Evolutionary conservation across 2,797 vertebrate genomes (phyloP).

Genomic region (Yasuhikotakia modesta): DNA sequence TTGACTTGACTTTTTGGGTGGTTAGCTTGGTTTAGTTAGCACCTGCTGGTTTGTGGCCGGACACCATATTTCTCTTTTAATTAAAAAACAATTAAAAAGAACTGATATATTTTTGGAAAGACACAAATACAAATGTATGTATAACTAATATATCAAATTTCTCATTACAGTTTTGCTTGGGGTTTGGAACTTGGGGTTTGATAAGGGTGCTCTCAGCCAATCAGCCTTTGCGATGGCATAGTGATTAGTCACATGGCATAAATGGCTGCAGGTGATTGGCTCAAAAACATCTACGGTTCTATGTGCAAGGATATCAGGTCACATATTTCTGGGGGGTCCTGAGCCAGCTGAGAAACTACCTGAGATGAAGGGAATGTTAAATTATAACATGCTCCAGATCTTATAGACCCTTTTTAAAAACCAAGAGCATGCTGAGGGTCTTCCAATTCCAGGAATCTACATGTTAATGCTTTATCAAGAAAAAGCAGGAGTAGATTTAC

Average conservation of each 20-base stretch:
- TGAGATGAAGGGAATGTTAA: neutral
- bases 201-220: neutral
- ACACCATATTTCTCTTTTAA: neutral
- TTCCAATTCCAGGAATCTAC: neutral
- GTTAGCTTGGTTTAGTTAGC: neutral
- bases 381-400: neutral
- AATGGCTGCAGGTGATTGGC: neutral
- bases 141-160: too few species aligned
- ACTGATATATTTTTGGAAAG: too few species aligned
- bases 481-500: neutral
- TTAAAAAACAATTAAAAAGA: neutral
- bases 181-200: neutral
- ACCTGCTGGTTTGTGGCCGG: neutral
- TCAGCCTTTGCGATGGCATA: too few species aligned
- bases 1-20: neutral
- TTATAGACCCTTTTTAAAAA: neutral
- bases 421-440: neutral
- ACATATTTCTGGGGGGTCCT: neutral
- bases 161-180: neutral
- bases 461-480: neutral
- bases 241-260: neutral
- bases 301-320: neutral
- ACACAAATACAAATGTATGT: too few species aligned
- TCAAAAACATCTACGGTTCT: neutral
- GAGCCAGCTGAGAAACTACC: neutral